Evolutionary conservation across 53 echinoderm and acorn worm species (phyloP), one percentile per base, ranked within the genome.

Genomic region (Paelopatides confundens): DNA sequence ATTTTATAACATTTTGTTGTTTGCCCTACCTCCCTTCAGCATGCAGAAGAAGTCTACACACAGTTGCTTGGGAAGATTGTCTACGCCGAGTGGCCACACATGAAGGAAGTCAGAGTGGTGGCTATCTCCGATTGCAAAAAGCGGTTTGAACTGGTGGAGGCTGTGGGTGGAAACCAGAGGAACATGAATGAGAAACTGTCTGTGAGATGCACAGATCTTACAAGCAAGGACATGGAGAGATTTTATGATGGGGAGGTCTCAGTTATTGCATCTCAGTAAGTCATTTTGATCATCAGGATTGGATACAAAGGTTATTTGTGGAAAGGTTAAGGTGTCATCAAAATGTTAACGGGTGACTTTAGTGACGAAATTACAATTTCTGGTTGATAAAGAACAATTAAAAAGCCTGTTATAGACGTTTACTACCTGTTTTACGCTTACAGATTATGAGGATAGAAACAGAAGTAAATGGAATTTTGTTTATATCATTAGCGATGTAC

Each of bases 81-180:
- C 74, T 97, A 88, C 92, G 95, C 95, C 24, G 95, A 93, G 50
- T 97, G 98, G 98, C 98, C 98, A 10, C 98, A 97, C 82, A 90
- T 97, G 24, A 95, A 88, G 85, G 98, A 97, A 71, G 98, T 95
- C 17, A 86, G 84, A 29, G 95, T 97, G 2, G 63, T 93, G 17
- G 95, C 90, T 5, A 89, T 97, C 26, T 65, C 94, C 29, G 88
- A 94, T 68, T 84, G 81, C n/a, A 53, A 5, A 4, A 33, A 82
- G 32, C 62, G 82, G 37, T 82, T 62, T 37, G 82, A 82, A n/a
- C 29, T 82, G 21, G 82, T 82, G 52, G 62, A 82, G 35, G 15
- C 35, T 9, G 43, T 17, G 9, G 33, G 35, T 14, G 43, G 43
- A 27, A 32, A 50, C 32, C 49, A 69, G n/a, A 31, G 70, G 34